These are phyloP conservation scores for Ptiloglossa arizonensis DNA, from an alignment of 1,140 invertebrate species.

Conservation along the genomic window DNA sequence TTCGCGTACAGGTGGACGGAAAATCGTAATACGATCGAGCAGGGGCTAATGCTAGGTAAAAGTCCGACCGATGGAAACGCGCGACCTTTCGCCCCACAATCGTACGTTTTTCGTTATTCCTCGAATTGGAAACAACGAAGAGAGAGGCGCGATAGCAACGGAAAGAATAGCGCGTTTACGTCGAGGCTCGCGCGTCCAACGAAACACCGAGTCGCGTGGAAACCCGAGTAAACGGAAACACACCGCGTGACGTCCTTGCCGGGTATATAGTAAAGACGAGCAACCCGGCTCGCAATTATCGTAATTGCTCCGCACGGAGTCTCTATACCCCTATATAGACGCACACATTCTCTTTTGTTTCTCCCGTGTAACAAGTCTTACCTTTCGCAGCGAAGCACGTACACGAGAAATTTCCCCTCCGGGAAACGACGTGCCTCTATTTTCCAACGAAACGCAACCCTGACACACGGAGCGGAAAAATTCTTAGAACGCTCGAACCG, in stretches of 20 bases:
- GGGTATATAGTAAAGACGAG: conserved; percentile 9
- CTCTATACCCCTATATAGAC: too few species aligned
- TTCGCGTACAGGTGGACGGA: too few species aligned
- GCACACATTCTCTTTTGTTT: conserved; percentile 2
- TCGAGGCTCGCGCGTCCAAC: not conserved
- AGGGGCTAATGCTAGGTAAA: too few species aligned
- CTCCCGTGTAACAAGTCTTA: not conserved
- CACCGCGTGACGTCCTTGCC: not conserved
- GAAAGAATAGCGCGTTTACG: not conserved
- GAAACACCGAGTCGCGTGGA: not conserved
- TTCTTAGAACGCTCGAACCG: not conserved
- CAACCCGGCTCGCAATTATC: conserved; percentile 43
- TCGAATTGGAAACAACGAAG: too few species aligned
- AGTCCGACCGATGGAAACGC: too few species aligned
- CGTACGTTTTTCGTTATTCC: too few species aligned
- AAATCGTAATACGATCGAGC: too few species aligned
- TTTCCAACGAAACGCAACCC: not conserved
- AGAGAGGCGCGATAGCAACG: not conserved
- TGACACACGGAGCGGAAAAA: too few species aligned
- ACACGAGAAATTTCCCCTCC: too few species aligned
- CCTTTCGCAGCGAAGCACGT: not conserved
- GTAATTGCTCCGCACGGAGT: conserved; percentile 30
- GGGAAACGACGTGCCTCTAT: not conserved
- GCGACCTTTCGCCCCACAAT: not conserved
- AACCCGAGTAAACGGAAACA: not conserved